Conservation (phyloP, 2,888 invertebrate genomes). For the Marasmarcha lunaedactyla region DNA sequence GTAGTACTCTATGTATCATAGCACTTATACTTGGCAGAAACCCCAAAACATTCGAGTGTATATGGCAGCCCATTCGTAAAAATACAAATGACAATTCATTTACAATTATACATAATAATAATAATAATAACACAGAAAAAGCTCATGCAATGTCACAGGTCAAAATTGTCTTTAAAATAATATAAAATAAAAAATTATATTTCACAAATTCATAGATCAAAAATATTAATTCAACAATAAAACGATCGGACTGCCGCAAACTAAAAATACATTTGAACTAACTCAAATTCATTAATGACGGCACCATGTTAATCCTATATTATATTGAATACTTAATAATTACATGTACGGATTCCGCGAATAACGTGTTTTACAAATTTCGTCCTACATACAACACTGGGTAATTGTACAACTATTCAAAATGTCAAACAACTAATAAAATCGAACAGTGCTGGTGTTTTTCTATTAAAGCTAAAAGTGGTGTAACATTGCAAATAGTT, state of each 20-base stretch:
- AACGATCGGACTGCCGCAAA: constrained; percentile 44
- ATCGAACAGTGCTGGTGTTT: no score
- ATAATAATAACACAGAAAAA: constrained; percentile 16
- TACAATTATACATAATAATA: constrained; percentile 21
- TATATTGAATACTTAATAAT: constrained; percentile 62
- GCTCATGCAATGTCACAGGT: constrained; percentile 27
- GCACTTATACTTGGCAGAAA: constrained; percentile 42
- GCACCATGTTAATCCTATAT: constrained; percentile 47
- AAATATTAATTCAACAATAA: constrained; percentile 19
- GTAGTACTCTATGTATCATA: constrained; percentile 54
- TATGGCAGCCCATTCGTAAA: constrained; percentile 46
- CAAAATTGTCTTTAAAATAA: constrained; percentile 20
- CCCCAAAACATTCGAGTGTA: constrained; percentile 49
- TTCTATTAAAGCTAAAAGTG: no score
- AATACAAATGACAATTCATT: constrained; percentile 17
- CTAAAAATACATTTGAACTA: constrained; percentile 49
- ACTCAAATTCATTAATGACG: constrained; percentile 66
- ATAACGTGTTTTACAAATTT: constrained; percentile 23
- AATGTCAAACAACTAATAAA: not conserved
- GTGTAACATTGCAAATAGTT: no score
- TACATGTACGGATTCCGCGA: constrained; percentile 36
- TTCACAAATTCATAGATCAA: constrained; percentile 23
- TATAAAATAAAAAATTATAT: constrained; percentile 27
- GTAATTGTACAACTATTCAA: not conserved
- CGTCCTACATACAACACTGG: constrained; percentile 7